These are phyloP conservation scores for Ochropleura leucogaster DNA, from an alignment of 2,888 invertebrate species.

Conservation along the genomic window DNA sequence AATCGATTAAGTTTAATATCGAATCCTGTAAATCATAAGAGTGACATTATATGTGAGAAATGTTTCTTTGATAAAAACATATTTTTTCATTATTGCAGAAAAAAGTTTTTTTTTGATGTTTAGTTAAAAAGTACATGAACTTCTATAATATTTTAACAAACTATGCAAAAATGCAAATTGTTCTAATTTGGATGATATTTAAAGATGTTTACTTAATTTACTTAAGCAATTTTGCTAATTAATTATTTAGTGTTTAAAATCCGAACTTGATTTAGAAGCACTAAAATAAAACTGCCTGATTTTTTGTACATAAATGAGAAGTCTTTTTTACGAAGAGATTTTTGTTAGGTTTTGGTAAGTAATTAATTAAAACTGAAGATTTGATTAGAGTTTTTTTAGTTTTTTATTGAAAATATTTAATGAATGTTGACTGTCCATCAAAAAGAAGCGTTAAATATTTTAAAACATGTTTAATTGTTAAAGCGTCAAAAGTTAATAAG, in stretches of 20 bases:
- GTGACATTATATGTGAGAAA: constrained; percentile 31
- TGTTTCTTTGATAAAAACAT: constrained; percentile 11
- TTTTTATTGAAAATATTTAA: neutral
- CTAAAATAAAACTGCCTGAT: neutral
- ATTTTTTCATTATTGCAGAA: neutral
- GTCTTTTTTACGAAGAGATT: too few species aligned
- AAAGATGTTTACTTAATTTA: neutral
- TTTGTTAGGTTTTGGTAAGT: neutral
- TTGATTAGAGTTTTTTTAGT: neutral
- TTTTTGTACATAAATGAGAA: neutral
- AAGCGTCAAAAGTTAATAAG: constrained; percentile 26
- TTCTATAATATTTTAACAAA: constrained; percentile 1
- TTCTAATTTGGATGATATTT: neutral
- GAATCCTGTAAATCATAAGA: constrained; percentile 18
- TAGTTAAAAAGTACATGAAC: neutral
- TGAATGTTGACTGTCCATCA: neutral
- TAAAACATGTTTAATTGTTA: neutral
- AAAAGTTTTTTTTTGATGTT: neutral
- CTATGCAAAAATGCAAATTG: constrained; percentile 10
- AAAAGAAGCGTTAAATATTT: neutral
- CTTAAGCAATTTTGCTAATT: constrained; percentile 1
- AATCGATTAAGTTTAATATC: constrained; percentile 28
- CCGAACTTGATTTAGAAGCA: neutral
- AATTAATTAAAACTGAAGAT: neutral
- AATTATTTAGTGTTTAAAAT: neutral